Evolutionary conservation across 2,797 vertebrate species (phyloP).

Genomic region (Benthosema pterotum): DNA sequence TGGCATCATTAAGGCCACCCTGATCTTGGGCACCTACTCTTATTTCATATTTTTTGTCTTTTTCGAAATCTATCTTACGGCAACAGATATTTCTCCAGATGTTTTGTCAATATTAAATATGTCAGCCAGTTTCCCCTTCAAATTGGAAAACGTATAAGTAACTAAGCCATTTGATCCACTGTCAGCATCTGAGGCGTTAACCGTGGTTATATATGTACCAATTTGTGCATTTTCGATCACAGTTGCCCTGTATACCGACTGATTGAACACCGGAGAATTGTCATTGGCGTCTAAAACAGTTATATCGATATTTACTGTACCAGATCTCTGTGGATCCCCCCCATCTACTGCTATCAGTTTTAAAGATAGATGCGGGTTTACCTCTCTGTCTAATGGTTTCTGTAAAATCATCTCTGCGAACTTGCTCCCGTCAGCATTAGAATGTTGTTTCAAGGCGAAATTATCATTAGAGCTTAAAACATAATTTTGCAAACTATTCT

Average conservation of each 20-base stretch:
- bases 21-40: constrained; percentile 67
- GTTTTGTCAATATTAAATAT: too few relatives aligned
- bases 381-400: constrained; percentile 46
- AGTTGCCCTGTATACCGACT: too few relatives aligned
- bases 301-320: too few relatives aligned
- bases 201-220: too few relatives aligned
- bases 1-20: constrained; percentile 49
- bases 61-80: constrained; percentile 63
- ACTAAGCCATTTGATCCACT: background rate
- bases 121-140: too few relatives aligned
- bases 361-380: constrained; percentile 2
- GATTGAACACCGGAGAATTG: constrained; percentile 56
- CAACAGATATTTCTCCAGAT: constrained; percentile 48
- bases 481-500: constrained; percentile 55
- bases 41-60: constrained; percentile 48
- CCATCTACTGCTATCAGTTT: constrained; percentile 44
- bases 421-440: constrained; percentile 28
- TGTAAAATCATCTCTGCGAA: constrained; percentile 48
- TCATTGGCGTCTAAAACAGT: constrained; percentile 68
- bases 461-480: constrained; percentile 23
- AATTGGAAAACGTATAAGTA: constrained; percentile 27
- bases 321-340: too few relatives aligned
- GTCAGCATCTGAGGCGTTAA: too few relatives aligned
- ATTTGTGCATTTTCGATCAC: too few relatives aligned
- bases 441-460: constrained; percentile 67